Evolutionary conservation across 2,797 vertebrate species (phyloP).

Genomic region (Cephalopachus bancanus): DNA sequence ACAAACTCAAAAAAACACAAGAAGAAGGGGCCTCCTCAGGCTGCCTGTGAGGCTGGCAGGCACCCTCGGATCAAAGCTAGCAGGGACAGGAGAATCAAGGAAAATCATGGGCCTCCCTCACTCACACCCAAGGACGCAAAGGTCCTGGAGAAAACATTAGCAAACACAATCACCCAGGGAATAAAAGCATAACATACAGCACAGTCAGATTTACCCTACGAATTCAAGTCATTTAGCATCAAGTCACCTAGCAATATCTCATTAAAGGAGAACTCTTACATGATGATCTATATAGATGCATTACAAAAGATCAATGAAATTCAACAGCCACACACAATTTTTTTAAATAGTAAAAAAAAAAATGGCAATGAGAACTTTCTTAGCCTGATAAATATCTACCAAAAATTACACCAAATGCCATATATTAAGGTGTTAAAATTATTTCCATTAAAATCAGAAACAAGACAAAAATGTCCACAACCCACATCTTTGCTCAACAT

Average conservation of each 20-base stretch:
- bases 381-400: conserved; percentile 2
- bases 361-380: not conserved
- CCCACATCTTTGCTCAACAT: not conserved
- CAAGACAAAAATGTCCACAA: conserved; percentile 13
- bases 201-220: conserved; percentile 1
- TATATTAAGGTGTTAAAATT: conserved; percentile 14
- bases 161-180: not conserved
- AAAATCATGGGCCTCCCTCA: not conserved
- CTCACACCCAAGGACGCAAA: not conserved
- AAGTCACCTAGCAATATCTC: not conserved
- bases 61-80: not conserved
- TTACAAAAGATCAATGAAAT: not conserved
- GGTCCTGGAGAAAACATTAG: not conserved
- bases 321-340: not conserved
- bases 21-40: not conserved
- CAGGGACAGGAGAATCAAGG: not conserved
- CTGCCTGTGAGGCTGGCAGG: not conserved
- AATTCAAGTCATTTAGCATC: conserved; percentile 13
- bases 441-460: not conserved
- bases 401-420: not conserved
- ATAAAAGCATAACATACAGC: not conserved
- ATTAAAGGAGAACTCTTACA: not conserved
- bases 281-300: not conserved
- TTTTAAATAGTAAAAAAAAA: not conserved
- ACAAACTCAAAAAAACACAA: not conserved